phyloP scores from a whole-genome alignment of 2,888 invertebrate genomes.

The Coleophora flavipennella region DNA sequence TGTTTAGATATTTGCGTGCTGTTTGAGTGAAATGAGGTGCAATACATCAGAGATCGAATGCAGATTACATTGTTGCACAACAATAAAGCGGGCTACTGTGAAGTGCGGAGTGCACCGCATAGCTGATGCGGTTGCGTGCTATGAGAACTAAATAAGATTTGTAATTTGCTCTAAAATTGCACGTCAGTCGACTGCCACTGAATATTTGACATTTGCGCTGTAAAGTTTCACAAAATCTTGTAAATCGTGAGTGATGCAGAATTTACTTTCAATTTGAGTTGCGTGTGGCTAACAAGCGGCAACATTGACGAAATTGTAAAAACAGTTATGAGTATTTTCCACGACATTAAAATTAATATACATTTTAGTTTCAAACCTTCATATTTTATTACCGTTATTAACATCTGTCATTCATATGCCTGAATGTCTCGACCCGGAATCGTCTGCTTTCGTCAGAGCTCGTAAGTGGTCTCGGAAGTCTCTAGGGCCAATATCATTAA shows the following conservation, averaged over 20 bases:
- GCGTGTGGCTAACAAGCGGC: too few species aligned
- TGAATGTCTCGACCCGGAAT: background rate
- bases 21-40: slow-evolving; percentile 57
- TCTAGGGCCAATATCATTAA: slow-evolving; percentile 18
- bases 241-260: too few species aligned
- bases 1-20: slow-evolving; percentile 30
- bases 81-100: slow-evolving; percentile 48
- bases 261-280: too few species aligned
- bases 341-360: too few species aligned
- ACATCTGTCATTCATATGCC: background rate
- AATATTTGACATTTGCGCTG: too few species aligned
- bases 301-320: too few species aligned
- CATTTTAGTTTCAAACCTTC: background rate
- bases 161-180: slow-evolving; percentile 47
- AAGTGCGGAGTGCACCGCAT: slow-evolving; percentile 37
- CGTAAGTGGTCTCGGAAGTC: slow-evolving; percentile 30
- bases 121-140: slow-evolving; percentile 56
- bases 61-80: slow-evolving; percentile 62
- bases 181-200: too few species aligned
- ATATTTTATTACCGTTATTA: slow-evolving; percentile 2
- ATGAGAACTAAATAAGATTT: slow-evolving; percentile 59
- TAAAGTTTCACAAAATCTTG: too few species aligned
- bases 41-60: slow-evolving; percentile 53
- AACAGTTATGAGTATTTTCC: too few species aligned
- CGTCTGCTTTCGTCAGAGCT: slow-evolving; percentile 15